Conservation (phyloP, 1,140 invertebrate genomes). For the Drosophila oshimai region DNA sequence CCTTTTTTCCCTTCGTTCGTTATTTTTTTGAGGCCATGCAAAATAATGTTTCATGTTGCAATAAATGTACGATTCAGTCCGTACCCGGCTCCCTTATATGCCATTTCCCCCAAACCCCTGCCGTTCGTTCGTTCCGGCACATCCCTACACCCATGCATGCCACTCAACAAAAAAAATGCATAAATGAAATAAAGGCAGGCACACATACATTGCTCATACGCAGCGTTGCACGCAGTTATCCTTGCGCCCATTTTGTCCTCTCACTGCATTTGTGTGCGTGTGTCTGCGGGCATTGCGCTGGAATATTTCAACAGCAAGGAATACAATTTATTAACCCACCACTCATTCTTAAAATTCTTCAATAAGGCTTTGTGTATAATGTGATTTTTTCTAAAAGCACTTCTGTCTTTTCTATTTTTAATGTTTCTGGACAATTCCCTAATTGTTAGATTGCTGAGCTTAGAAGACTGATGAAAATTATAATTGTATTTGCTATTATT, state of each 20-base stretch:
- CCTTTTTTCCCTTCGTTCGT: constrained; percentile 11
- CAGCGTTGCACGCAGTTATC: constrained; percentile 71
- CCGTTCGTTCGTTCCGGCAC: constrained; percentile 14
- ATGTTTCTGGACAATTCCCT: too few relatives aligned
- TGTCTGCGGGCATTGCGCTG: constrained; percentile 12
- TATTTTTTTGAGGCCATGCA: constrained; percentile 75
- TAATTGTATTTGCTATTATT: too few relatives aligned
- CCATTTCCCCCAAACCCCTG: constrained; percentile 5
- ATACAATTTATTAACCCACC: constrained; percentile 39
- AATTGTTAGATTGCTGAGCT: too few relatives aligned
- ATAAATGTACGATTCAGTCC: constrained; percentile 71
- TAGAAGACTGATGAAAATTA: too few relatives aligned
- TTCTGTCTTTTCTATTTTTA: too few relatives aligned
- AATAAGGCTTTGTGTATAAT: too few relatives aligned
- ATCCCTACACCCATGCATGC: constrained; percentile 28
- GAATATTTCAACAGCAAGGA: constrained; percentile 42
- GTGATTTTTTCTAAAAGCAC: too few relatives aligned
- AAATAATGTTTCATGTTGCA: constrained; percentile 81
- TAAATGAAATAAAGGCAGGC: constrained; percentile 35
- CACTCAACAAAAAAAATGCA: constrained; percentile 33
- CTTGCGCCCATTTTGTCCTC: constrained; percentile 65
- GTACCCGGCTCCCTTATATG: constrained; percentile 5
- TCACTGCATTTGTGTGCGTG: neutral
- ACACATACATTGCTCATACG: constrained; percentile 59
- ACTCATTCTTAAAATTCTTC: constrained; percentile 29